These are phyloP conservation scores for Melipona bicolor DNA, from an alignment of 2,888 invertebrate genomes.

Conservation along the genomic window DNA sequence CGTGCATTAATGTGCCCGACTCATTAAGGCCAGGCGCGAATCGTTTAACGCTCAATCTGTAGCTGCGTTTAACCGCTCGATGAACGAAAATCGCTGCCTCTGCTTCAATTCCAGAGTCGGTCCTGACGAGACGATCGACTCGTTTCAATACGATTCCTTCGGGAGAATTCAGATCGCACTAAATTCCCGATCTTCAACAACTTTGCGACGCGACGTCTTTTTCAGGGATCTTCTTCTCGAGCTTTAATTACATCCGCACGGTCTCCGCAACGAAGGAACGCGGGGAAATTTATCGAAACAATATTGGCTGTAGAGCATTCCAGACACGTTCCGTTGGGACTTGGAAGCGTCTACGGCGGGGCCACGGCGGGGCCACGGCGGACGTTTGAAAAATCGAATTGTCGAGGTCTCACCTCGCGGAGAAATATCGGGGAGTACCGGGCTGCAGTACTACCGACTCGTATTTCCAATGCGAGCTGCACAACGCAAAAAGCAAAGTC, in stretches of 20 bases:
- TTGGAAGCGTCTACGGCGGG: neutral
- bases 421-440: neutral
- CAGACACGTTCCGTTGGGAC: neutral
- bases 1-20: neutral
- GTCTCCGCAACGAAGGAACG: neutral
- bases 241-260: neutral
- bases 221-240: conserved; percentile 12
- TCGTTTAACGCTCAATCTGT: conserved; percentile 1
- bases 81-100: neutral
- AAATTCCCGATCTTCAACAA: conserved; percentile 2
- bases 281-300: conserved; percentile 37
- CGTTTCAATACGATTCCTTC: neutral
- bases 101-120: neutral
- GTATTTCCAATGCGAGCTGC: neutral
- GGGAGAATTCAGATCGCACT: conserved; percentile 21
- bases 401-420: neutral
- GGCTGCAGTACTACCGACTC: neutral
- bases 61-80: neutral
- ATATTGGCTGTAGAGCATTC: conserved; percentile 12
- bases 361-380: neutral
- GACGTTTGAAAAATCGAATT: conserved; percentile 15
- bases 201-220: conserved; percentile 15
- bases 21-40: neutral
- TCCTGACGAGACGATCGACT: neutral
- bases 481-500: neutral